Evolutionary conservation across 1,140 invertebrate species (phyloP), one percentile per base, ranked within the genome.

Genomic region (Chrysomallon squamiferum): DNA sequence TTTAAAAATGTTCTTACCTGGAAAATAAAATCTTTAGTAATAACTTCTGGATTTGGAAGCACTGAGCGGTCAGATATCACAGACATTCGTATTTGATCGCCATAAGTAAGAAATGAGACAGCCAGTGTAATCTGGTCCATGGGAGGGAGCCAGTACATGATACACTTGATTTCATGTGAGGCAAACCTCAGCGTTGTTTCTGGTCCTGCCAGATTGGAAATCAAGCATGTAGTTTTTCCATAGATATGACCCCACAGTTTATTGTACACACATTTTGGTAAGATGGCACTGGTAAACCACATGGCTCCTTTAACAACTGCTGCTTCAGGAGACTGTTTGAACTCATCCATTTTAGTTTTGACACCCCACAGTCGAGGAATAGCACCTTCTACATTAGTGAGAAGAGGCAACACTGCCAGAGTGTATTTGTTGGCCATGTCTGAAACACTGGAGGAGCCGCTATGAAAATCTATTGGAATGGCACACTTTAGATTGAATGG

Each of bases 341-440:
- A 77, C 27, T 87, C 79, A 35, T 88, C 86, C 79, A 89, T 84
- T 7, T 79, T 74, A 45, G 85, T 78, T 38, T 88, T 84, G 22
- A 88, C 85, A 35, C 86, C 86, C 89, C 89, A 90, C 5, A 90
- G 81, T n/a, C 89, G 77, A 11, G 89, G 89, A 50, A 90, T 87
- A n/a, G 87, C 86, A 11, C 88, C 88, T 73, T 90, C 89, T 2
- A 85, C 86, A 61, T 86, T 86, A 13, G 87, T 86, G 11, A 89
- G 88, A 27, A 90, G 73, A 5, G 82, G 73, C 4, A 87, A 66
- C 29, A 86, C 72, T 3, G 88, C 85, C 20, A 87, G 78, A 1
- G 87, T 75, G 61, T 85, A 86, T 57, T 86, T 81, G 56, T 83
- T 86, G 27, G 85, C 85, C 64, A 88, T 79, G 6, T 78, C 49